Percentiles rank a stretch among this genome's conserved stretches.
These are phyloP conservation scores for Copidosoma floridanum DNA, from an alignment of 1,140 invertebrate genomes.

Conservation along the genomic window DNA sequence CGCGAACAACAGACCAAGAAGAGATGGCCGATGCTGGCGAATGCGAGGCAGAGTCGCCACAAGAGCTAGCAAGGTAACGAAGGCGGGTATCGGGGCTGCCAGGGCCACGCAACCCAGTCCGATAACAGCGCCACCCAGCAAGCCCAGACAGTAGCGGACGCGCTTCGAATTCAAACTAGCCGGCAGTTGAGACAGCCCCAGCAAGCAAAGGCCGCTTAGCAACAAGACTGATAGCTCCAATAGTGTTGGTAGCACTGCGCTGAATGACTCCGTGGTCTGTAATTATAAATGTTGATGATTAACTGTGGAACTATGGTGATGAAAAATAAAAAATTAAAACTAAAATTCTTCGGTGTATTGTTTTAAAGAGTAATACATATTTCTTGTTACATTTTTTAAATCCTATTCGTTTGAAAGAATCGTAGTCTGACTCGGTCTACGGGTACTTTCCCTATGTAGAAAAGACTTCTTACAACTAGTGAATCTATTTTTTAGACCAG, in stretches of 20 bases:
- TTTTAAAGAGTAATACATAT: too few relatives aligned
- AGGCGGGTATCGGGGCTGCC: constrained; percentile 39
- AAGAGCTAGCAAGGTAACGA: constrained; percentile 41
- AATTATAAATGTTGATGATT: too few relatives aligned
- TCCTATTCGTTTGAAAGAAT: too few relatives aligned
- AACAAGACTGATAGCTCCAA: constrained; percentile 42
- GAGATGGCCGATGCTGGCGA: constrained; percentile 35
- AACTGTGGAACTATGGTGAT: too few relatives aligned
- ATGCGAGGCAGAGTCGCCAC: constrained; percentile 46
- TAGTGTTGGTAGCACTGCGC: constrained; percentile 12
- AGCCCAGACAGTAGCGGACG: constrained; percentile 42
- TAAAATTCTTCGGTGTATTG: too few relatives aligned
- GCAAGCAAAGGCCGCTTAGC: constrained; percentile 37
- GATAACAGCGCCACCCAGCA: constrained; percentile 40
- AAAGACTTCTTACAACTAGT: too few relatives aligned
- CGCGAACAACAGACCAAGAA: constrained; percentile 38
- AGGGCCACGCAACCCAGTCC: constrained; percentile 43
- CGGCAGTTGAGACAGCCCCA: constrained; percentile 47
- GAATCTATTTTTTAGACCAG: too few relatives aligned
- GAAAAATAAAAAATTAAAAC: too few relatives aligned
- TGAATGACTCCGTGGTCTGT: too few relatives aligned
- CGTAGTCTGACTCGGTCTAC: too few relatives aligned
- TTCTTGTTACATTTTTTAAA: too few relatives aligned
- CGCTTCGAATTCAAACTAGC: constrained; percentile 37
- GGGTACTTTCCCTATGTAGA: too few relatives aligned